These are phyloP conservation scores for Ceyx melanurus DNA, from an alignment of 2,113 vertebrate species.

Conservation along the genomic window DNA sequence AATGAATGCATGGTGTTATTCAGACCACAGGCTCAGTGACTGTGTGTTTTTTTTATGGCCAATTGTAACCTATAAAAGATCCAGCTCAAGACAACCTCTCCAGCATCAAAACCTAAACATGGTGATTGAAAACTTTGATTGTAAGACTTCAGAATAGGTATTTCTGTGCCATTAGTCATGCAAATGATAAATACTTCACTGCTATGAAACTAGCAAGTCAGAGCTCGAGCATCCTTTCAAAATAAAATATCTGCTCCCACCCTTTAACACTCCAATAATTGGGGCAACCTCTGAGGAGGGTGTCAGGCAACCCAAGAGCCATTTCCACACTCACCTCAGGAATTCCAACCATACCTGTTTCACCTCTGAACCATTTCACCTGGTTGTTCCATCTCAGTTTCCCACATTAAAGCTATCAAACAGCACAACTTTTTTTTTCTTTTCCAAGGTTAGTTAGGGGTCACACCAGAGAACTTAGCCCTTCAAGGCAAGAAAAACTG, in stretches of 20 bases:
- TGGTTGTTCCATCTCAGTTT: constrained; percentile 67
- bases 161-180: constrained; percentile 81
- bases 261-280: constrained; percentile 70
- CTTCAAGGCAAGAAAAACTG: constrained; percentile 76
- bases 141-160: constrained; percentile 76
- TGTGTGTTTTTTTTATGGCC: constrained; percentile 69
- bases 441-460: constrained; percentile 74
- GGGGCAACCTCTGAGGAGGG: constrained; percentile 71
- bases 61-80: constrained; percentile 66
- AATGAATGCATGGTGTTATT: constrained; percentile 58
- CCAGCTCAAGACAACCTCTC: constrained; percentile 62
- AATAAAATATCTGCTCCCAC: constrained; percentile 73
- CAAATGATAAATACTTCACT: constrained; percentile 79
- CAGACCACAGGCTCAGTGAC: constrained; percentile 70
- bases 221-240: constrained; percentile 77
- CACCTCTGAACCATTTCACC: constrained; percentile 72
- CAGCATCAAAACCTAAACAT: constrained; percentile 66
- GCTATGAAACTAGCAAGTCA: constrained; percentile 74
- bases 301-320: constrained; percentile 68
- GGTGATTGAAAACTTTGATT: constrained; percentile 71
- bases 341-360: constrained; percentile 62
- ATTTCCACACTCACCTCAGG: constrained; percentile 69
- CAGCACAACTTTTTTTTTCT: constrained; percentile 1
- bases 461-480: constrained; percentile 76
- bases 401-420: constrained; percentile 74